A percentile compares a stretch with the other conserved stretches of the same genome.
Conservation (phyloP, 2,888 invertebrate genomes). For the Sussaba pulchella region DNA sequence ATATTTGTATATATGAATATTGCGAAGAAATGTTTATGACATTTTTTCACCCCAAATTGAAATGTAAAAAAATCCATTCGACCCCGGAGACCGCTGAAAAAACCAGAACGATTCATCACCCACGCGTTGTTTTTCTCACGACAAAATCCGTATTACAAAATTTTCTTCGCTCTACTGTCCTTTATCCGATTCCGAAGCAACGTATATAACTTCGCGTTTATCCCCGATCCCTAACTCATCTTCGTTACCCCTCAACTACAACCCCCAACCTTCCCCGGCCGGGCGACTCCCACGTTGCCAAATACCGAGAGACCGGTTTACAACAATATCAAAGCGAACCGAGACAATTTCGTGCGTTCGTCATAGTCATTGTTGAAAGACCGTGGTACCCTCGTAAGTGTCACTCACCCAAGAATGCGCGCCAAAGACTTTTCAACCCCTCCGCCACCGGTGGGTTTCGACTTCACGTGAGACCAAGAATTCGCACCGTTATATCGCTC, state of each 20-base stretch:
- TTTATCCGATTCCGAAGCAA: too few relatives aligned
- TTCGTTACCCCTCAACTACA: conserved; percentile 25
- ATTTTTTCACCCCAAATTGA: too few relatives aligned
- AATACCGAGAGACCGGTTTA: conserved; percentile 27
- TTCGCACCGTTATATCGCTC: conserved; percentile 21
- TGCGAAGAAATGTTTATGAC: too few relatives aligned
- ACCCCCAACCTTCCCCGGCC: conserved; percentile 26
- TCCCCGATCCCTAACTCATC: conserved; percentile 46
- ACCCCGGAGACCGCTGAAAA: too few relatives aligned
- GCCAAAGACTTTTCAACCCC: not conserved
- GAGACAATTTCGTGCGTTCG: conserved; percentile 27
- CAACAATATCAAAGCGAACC: conserved; percentile 50
- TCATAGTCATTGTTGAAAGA: conserved; percentile 42
- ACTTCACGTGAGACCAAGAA: not conserved
- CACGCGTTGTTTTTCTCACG: too few relatives aligned
- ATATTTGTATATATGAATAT: too few relatives aligned
- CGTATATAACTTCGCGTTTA: conserved; percentile 40
- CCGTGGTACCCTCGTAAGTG: conserved; percentile 44
- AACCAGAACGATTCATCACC: too few relatives aligned
- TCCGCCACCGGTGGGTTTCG: too few relatives aligned
- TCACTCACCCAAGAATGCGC: conserved; percentile 46
- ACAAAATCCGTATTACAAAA: too few relatives aligned
- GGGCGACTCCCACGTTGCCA: conserved; percentile 37
- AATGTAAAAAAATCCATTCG: too few relatives aligned
- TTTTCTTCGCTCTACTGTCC: too few relatives aligned